These are phyloP conservation scores for Istiophorus platypterus DNA, from an alignment of 2,113 vertebrate genomes.

Conservation along the genomic window DNA sequence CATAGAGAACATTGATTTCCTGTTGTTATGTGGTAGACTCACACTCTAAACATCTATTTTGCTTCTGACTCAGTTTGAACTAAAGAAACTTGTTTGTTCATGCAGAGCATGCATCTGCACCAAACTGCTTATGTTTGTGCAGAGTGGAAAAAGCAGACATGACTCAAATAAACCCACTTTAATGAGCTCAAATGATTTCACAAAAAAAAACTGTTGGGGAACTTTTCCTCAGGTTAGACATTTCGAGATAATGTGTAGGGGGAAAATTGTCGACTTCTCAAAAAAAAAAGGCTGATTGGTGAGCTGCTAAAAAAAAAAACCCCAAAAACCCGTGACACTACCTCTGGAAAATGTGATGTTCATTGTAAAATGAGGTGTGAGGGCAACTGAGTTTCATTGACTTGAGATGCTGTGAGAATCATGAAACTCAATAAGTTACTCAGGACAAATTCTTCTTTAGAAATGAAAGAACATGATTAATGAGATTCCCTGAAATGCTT, in stretches of 20 bases:
- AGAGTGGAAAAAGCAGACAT: neutral
- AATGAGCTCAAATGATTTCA: neutral
- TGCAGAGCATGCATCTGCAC: neutral
- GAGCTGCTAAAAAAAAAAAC: conserved; percentile 50
- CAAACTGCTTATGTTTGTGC: neutral
- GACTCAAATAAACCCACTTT: neutral
- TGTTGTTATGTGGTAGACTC: conserved; percentile 24
- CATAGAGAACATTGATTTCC: conserved; percentile 41
- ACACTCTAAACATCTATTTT: conserved; percentile 1
- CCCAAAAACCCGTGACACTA: too few relatives aligned
- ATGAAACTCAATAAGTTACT: neutral
- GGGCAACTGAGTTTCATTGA: too few relatives aligned
- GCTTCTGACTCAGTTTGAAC: neutral
- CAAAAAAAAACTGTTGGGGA: neutral
- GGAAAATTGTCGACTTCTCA: conserved; percentile 35
- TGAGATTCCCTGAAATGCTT: neutral
- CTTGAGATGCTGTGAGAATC: too few relatives aligned
- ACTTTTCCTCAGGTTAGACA: conserved; percentile 16
- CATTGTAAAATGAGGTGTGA: neutral
- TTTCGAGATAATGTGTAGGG: neutral
- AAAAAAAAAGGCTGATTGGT: conserved; percentile 16
- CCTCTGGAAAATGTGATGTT: too few relatives aligned
- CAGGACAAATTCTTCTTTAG: neutral
- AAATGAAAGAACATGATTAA: neutral
- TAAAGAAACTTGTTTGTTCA: neutral